Evolutionary conservation across 1,140 invertebrate species (phyloP).

Genomic region (Hylaeus volcanicus): DNA sequence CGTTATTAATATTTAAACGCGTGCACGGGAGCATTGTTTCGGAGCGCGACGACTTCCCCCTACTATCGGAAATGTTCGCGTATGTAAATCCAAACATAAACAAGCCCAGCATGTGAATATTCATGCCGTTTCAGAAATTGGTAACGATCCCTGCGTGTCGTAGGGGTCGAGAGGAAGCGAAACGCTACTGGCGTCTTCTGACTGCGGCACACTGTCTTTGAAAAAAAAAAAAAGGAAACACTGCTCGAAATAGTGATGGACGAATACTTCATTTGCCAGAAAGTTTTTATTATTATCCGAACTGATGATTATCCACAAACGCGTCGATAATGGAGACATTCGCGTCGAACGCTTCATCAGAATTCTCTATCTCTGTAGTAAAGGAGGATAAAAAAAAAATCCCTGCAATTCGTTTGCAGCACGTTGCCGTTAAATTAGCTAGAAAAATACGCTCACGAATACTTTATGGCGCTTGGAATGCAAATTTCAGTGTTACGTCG

Average conservation of each 20-base stretch:
- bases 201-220: too few species aligned
- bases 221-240: too few species aligned
- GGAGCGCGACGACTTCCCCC: neutral
- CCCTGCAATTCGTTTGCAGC: neutral
- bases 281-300: too few species aligned
- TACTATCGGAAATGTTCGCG: neutral
- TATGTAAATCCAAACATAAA: neutral
- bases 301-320: too few species aligned
- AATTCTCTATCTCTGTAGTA: neutral
- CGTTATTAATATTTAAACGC: neutral
- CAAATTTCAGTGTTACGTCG: neutral
- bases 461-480: neutral
- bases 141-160: conserved; percentile 24
- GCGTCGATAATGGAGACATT: too few species aligned
- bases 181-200: too few species aligned
- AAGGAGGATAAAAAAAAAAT: neutral
- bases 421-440: too few species aligned
- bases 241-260: too few species aligned
- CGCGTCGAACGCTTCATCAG: too few species aligned
- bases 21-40: neutral
- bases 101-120: conserved; percentile 45
- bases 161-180: too few species aligned
- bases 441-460: neutral
- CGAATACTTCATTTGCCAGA: too few species aligned
- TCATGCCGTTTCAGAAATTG: conserved; percentile 54